phyloP scores from a whole-genome alignment of 2,888 invertebrate species.

The Ectropis crepuscularia region DNA sequence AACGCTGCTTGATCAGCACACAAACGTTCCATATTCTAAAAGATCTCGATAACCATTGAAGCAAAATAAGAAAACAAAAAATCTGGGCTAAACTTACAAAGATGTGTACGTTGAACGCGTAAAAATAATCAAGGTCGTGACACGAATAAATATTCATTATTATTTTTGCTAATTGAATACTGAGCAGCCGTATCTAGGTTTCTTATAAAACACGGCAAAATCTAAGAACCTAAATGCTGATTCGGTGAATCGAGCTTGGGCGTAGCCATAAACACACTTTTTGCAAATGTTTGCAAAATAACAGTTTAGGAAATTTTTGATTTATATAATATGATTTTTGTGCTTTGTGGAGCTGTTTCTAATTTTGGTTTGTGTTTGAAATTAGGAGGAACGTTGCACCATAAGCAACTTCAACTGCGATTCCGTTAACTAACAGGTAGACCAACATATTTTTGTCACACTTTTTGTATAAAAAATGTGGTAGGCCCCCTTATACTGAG shows the following conservation, averaged over 20 bases:
- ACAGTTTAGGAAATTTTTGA: too few species aligned
- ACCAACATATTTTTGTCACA: too few species aligned
- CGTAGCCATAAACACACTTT: background rate
- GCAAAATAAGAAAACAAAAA: conserved; percentile 14
- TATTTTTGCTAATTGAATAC: conserved; percentile 48
- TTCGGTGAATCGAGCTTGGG: background rate
- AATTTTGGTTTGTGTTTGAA: too few species aligned
- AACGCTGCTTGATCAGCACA: conserved; percentile 1
- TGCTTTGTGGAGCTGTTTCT: too few species aligned
- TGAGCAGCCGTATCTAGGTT: conserved; percentile 49
- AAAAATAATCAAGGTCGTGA: conserved; percentile 47
- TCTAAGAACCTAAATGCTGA: background rate
- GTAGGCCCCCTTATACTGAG: too few species aligned
- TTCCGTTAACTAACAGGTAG: too few species aligned
- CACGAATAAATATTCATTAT: conserved; percentile 50
- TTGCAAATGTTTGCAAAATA: too few species aligned
- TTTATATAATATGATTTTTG: too few species aligned
- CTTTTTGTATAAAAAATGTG: too few species aligned
- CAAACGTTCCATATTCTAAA: conserved; percentile 13
- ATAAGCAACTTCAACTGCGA: too few species aligned
- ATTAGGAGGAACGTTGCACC: too few species aligned
- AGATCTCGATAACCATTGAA: conserved; percentile 16
- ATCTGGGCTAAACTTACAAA: conserved; percentile 29
- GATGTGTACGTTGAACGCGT: conserved; percentile 40
- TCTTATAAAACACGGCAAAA: conserved; percentile 26